Evolutionary conservation across 30 jellyfish, hydroid and myxozoan genomes (phyloP), one percentile per base, ranked within the genome.

Genomic region (Nemopilema nomurai): DNA sequence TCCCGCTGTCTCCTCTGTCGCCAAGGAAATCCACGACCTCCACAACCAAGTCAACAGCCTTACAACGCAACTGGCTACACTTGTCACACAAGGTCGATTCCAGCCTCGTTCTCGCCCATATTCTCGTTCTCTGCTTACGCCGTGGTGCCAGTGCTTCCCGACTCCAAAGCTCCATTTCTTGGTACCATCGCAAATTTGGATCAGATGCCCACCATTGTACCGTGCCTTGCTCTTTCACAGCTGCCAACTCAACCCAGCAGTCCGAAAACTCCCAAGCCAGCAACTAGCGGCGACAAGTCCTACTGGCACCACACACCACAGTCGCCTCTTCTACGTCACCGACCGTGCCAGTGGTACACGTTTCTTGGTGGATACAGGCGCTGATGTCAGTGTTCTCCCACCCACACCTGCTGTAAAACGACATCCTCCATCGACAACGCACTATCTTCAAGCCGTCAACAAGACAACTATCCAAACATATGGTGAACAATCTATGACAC

Each of bases 341-440:
- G 87, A 67, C 28, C 74, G 74, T 16, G 25, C 74, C 18, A 32
- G 30, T 33, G 89, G 89, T 16, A 71, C 50, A 28, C 66, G 69
- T 16, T 86, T 84, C 70, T 76, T 74, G 62, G 71, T 84, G 25
- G 93, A 84, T 51, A 76, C 93, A 18, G 93, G 92, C 62, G 92
- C 92, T 13, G 92, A 76, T 9, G 90, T 84, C 25, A 76, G 92
- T 76, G 91, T 75, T 64, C 51, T 70, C 24, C 91, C 91, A 1
- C 80, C 85, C 8, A 19, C 71, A n/a, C 67, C 51, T 31, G 49
- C 51, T 18, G 69, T 17, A 17, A 24, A 67, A 27, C 93, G 82
- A 26, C 18, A 18, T 31, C 81, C 79, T 21, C 18, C 85, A 3
- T 18, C 29, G 3, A 3, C 90, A 18, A 3, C 29, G 4, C 27